These are phyloP conservation scores for Lycocerus yunnanus DNA, from an alignment of 2,888 invertebrate species.

Conservation along the genomic window DNA sequence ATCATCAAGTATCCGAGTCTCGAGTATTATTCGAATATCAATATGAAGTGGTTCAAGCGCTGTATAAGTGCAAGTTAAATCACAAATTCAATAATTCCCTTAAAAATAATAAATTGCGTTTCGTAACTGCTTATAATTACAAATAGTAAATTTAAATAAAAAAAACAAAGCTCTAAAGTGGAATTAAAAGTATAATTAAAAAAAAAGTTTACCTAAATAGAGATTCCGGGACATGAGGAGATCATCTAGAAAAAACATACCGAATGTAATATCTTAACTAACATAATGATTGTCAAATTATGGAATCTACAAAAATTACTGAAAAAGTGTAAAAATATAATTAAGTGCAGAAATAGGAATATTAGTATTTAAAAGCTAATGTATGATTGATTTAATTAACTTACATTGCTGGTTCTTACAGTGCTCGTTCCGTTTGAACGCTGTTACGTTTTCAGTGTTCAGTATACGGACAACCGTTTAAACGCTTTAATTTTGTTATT, in stretches of 20 bases:
- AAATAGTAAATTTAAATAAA: neutral
- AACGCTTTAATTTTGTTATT: too few species aligned
- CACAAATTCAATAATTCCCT: neutral
- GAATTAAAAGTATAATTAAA: neutral
- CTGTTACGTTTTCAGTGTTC: too few species aligned
- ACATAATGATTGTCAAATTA: neutral
- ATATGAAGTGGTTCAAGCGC: neutral
- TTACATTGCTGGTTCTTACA: neutral
- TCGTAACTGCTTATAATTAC: neutral
- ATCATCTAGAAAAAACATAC: neutral
- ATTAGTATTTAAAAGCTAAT: neutral
- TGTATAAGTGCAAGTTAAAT: neutral
- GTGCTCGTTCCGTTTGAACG: neutral
- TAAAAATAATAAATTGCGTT: neutral
- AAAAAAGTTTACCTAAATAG: neutral
- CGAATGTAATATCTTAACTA: neutral
- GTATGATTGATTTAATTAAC: neutral
- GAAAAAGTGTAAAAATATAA: neutral
- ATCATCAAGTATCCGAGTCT: neutral
- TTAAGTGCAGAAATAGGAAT: neutral
- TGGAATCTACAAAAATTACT: neutral
- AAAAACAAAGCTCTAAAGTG: neutral
- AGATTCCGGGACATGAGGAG: neutral
- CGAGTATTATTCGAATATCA: neutral
- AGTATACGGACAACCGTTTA: too few species aligned